phyloP scores from a whole-genome alignment of 1,140 invertebrate species.

The Lasioglossum albipes region DNA sequence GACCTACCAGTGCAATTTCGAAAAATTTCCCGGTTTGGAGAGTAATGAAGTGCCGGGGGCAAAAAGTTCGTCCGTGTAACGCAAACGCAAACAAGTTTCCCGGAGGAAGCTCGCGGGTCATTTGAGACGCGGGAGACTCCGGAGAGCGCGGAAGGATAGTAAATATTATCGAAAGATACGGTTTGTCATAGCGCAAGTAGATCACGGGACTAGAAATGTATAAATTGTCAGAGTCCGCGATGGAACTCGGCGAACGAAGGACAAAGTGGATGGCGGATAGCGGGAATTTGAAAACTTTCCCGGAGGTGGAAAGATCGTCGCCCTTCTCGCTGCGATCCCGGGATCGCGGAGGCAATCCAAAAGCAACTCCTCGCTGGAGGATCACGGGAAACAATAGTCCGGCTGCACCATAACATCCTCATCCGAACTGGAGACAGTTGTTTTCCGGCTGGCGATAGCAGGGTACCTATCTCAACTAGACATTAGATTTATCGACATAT shows the following conservation, averaged over 20 bases:
- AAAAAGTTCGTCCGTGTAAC: constrained; percentile 13
- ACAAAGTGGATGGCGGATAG: constrained; percentile 7
- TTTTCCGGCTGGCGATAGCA: constrained; percentile 20
- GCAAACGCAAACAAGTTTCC: background rate
- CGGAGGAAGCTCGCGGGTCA: background rate
- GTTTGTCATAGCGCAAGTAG: constrained; percentile 6
- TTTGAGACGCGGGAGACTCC: constrained; percentile 7
- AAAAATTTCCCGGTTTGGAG: no score
- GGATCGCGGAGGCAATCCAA: constrained; percentile 38
- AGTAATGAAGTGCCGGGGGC: background rate
- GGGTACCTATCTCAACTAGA: constrained; percentile 60
- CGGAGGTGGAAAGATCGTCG: constrained; percentile 57
- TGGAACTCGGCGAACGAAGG: background rate
- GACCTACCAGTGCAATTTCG: no score
- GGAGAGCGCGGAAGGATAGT: constrained; percentile 8
- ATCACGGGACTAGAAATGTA: constrained; percentile 19
- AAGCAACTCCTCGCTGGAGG: constrained; percentile 45
- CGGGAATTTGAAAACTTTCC: constrained; percentile 48
- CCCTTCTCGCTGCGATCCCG: constrained; percentile 39
- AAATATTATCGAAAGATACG: constrained; percentile 23
- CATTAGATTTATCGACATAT: constrained; percentile 73
- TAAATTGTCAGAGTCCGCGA: constrained; percentile 31
- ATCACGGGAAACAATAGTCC: constrained; percentile 51
- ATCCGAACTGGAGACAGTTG: constrained; percentile 15
- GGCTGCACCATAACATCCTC: background rate